Conservation (phyloP, 2,888 invertebrate species). For the Pasiphila rectangulata region DNA sequence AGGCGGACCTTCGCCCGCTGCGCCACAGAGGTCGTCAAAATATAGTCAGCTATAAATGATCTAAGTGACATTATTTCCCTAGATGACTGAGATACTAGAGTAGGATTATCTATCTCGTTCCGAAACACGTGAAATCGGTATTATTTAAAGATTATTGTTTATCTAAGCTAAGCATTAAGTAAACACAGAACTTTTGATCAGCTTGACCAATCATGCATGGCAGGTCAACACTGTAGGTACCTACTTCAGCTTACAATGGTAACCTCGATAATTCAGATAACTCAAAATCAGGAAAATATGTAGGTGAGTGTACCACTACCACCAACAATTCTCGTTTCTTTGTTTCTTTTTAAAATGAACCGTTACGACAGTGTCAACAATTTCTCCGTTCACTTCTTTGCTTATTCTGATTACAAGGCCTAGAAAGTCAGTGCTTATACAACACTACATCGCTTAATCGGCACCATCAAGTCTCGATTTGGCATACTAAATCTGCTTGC, state of each 20-base stretch:
- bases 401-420: constrained; percentile 64
- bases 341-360: constrained; percentile 55
- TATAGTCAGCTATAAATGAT: too few species aligned
- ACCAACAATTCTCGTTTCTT: constrained; percentile 45
- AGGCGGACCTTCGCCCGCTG: too few species aligned
- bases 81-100: too few species aligned
- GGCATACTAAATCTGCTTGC: constrained; percentile 53
- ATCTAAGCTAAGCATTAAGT: too few species aligned
- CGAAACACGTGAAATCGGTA: too few species aligned
- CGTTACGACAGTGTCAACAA: constrained; percentile 59
- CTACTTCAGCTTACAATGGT: neutral
- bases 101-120: too few species aligned
- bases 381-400: constrained; percentile 73
- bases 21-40: too few species aligned
- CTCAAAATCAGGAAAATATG: constrained; percentile 11
- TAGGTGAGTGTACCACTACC: constrained; percentile 35
- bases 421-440: constrained; percentile 75
- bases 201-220: too few species aligned
- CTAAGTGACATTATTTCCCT: too few species aligned
- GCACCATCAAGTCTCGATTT: constrained; percentile 44
- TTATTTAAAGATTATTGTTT: too few species aligned
- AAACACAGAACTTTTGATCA: too few species aligned
- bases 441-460: constrained; percentile 58
- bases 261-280: neutral
- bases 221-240: neutral